Conservation (phyloP, 2,113 vertebrate genomes). For the Dromas ardeola region DNA sequence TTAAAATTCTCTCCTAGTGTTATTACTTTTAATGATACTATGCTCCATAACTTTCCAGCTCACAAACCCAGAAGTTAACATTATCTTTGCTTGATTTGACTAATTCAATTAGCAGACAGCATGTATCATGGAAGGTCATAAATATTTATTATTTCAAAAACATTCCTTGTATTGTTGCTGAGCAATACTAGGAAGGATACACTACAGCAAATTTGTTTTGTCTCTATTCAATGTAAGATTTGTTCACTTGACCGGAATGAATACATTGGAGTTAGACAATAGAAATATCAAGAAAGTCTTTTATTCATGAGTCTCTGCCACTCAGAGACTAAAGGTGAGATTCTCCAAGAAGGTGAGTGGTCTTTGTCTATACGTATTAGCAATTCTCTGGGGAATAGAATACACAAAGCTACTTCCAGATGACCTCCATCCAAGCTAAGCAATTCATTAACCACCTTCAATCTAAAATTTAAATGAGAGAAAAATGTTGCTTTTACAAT, state of each 20-base stretch:
- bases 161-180: not conserved
- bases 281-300: not conserved
- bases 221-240: not conserved
- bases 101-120: not conserved
- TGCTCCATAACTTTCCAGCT: not conserved
- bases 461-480: conserved; percentile 8
- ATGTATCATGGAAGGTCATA: not conserved
- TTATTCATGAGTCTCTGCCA: not conserved
- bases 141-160: not conserved
- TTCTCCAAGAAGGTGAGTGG: not conserved
- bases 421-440: not conserved
- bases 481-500: not conserved
- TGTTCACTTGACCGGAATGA: not conserved
- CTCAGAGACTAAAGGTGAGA: not conserved
- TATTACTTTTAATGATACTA: not conserved
- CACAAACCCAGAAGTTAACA: not conserved
- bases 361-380: not conserved
- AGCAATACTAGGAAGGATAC: not conserved
- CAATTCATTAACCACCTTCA: conserved; percentile 19
- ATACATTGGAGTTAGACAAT: not conserved
- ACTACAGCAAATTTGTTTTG: not conserved
- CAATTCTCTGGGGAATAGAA: not conserved
- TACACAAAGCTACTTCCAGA: not conserved
- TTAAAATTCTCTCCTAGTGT: not conserved
- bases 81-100: not conserved